Evolutionary conservation across 2,113 vertebrate species (phyloP), one percentile per base, ranked within the genome.

Genomic region (Pithys albifrons): DNA sequence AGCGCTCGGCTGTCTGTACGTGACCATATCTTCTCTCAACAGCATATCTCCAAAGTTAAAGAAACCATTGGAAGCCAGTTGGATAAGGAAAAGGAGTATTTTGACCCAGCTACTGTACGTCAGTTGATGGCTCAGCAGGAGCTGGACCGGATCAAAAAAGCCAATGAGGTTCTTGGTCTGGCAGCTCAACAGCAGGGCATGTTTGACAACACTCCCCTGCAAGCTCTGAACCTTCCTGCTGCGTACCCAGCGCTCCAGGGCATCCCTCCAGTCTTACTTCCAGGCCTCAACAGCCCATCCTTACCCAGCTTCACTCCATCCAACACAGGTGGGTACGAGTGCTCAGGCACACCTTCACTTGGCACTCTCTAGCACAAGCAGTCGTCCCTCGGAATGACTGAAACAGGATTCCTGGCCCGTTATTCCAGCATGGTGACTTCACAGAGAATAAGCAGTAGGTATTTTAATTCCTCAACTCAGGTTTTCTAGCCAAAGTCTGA

Each of bases 121-220:
- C 99, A 99, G 98, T 98, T 99, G 92, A 99, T 99, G 99, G 99
- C 99, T 95, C 99, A 99, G 87, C 99, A 99, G 97, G 99, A 99
- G 97, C 98, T 99, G 98, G 99, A 99, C 98, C 98, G 99, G 85
- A 99, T 99, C 96, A 99, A 99, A 98, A 99, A 99, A 97, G 99
- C 99, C 97, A 99, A 99, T 86, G 99, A 99, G 97, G 99, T 99
- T 96, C 98, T 99, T 80, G 99, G 99, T 98, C 97, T 99, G 97
- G 99, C 99, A 87, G 97, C 98, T 91, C 98, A 98, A 76, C 99
- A 99, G 96, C 99, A 99, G 95, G 98, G 99, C 96, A 98, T 99
- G 98, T 99, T 99, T 97, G 99, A 99, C 96, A 99, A 98, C 69
- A 94, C 99, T 49, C 99, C 99, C 80, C 98, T 99, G 95, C 99